Conservation (phyloP, 2,888 invertebrate genomes). For the Serrognathus titanus region DNA sequence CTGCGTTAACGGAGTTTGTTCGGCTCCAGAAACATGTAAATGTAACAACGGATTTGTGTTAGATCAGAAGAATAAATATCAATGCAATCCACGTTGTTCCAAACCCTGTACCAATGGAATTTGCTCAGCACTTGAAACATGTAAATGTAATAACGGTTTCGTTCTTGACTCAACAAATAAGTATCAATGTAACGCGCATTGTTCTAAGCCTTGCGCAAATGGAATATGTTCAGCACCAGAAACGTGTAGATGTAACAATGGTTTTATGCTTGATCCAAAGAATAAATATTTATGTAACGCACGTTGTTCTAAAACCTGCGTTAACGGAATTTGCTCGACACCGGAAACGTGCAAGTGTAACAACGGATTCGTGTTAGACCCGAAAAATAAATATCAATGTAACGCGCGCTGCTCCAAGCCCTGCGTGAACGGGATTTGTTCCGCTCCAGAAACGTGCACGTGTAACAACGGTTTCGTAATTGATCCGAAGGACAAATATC, state of each 20-base stretch:
- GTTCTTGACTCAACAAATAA: constrained; percentile 30
- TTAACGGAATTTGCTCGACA: constrained; percentile 21
- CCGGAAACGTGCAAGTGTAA: constrained; percentile 22
- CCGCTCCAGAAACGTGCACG: constrained; percentile 20
- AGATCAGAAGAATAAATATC: constrained; percentile 11
- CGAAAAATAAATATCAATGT: constrained; percentile 18
- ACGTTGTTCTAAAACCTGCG: constrained; percentile 39
- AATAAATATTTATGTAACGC: constrained; percentile 21
- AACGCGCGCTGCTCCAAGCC: constrained; percentile 19
- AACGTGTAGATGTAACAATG: constrained; percentile 39
- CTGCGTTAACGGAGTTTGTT: constrained; percentile 31
- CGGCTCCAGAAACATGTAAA: constrained; percentile 19
- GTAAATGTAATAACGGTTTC: constrained; percentile 25
- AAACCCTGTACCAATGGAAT: constrained; percentile 17
- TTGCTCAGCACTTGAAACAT: constrained; percentile 25
- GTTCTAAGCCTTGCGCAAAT: constrained; percentile 38
- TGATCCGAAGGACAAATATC: constrained; percentile 16
- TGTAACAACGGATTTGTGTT: constrained; percentile 15
- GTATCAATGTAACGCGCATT: constrained; percentile 26
- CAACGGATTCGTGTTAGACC: constrained; percentile 14
- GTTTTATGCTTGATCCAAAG: constrained; percentile 11
- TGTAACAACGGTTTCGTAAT: constrained; percentile 16
- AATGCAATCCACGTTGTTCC: constrained; percentile 22
- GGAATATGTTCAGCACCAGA: constrained; percentile 40
- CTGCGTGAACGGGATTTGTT: constrained; percentile 19